Percentiles rank a stretch among this genome's conserved stretches.
Conservation (phyloP, 2,113 vertebrate species). For the Onychostruthus taczanowskii region DNA sequence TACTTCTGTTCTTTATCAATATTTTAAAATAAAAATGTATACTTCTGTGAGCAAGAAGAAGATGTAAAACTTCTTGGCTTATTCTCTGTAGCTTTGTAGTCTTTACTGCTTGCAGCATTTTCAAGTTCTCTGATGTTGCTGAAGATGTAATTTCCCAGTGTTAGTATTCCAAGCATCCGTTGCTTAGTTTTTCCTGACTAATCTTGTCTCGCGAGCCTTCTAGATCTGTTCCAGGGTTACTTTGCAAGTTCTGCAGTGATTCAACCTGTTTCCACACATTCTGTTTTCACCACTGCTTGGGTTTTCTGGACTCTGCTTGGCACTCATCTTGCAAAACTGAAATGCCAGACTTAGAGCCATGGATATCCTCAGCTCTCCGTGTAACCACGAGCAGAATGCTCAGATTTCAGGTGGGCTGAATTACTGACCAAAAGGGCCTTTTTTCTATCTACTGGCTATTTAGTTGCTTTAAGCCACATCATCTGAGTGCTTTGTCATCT, state of each 20-base stretch:
- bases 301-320: not conserved
- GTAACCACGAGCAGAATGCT: not conserved
- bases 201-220: not conserved
- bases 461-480: not conserved
- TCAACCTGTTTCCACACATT: not conserved
- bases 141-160: not conserved
- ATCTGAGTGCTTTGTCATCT: not conserved
- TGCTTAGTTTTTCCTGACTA: slow-evolving; percentile 3
- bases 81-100: not conserved
- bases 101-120: not conserved
- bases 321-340: not conserved
- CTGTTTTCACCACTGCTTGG: not conserved
- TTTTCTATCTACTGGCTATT: not conserved
- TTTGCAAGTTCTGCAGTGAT: not conserved
- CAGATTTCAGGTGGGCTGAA: not conserved
- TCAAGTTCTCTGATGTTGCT: not conserved
- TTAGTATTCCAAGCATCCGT: not conserved
- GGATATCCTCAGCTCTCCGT: not conserved
- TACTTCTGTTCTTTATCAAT: not conserved
- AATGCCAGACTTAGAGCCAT: not conserved
- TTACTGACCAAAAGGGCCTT: not conserved
- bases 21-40: not conserved
- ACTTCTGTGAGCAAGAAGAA: not conserved
- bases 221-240: not conserved
- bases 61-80: not conserved